phyloP scores from a whole-genome alignment of 2,113 vertebrate genomes.

The Spilogale gracilis region DNA sequence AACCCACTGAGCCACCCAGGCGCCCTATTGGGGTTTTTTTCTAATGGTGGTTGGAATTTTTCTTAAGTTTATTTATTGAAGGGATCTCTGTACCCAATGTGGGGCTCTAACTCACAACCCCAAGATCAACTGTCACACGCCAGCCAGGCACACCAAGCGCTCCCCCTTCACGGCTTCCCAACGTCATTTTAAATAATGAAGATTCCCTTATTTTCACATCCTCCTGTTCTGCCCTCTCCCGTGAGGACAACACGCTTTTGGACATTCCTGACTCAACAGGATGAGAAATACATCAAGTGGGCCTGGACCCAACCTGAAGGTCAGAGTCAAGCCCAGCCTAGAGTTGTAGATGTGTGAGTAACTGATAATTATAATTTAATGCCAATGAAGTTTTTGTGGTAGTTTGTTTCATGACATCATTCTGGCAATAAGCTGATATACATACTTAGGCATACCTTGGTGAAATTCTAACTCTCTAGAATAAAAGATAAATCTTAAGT shows the following conservation, averaged over 20 bases:
- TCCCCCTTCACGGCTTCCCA: not conserved
- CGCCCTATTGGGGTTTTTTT: too few species aligned
- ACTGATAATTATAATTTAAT: not conserved
- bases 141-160: not conserved
- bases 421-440: not conserved
- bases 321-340: not conserved
- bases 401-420: slow-evolving; percentile 3
- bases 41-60: not conserved
- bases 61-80: not conserved
- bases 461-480: slow-evolving; percentile 21
- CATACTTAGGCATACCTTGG: not conserved
- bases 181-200: not conserved
- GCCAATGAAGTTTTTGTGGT: not conserved
- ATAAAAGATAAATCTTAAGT: slow-evolving; percentile 2
- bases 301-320: not conserved
- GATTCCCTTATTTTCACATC: not conserved
- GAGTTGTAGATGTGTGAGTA: not conserved
- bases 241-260: not conserved
- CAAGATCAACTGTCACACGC: not conserved
- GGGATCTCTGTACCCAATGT: not conserved
- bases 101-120: not conserved
- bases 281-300: not conserved
- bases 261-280: not conserved
- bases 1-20: too few species aligned
- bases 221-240: not conserved